phyloP scores from a whole-genome alignment of 2,113 vertebrate species.

The Lanius collurio region DNA sequence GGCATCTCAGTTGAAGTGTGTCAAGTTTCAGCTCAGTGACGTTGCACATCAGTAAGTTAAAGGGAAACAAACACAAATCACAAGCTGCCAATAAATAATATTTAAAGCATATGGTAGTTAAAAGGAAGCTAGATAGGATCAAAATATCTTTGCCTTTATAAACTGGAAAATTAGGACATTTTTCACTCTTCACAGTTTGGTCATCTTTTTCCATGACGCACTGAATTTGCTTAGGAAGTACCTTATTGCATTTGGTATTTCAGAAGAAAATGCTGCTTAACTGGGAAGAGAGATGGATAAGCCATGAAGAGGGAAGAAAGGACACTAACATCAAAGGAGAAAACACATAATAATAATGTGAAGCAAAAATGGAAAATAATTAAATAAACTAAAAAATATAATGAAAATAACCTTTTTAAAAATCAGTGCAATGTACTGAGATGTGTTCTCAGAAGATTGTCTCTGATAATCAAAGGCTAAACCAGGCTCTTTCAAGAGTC shows the following conservation, averaged over 20 bases:
- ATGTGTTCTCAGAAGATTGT: background rate
- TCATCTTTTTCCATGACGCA: background rate
- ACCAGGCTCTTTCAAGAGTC: background rate
- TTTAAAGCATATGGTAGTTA: background rate
- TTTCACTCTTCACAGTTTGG: background rate
- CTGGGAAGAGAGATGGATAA: background rate
- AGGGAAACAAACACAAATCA: background rate
- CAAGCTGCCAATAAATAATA: background rate
- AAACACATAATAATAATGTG: background rate
- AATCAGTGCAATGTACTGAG: background rate
- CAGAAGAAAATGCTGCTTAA: background rate
- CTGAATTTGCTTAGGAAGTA: background rate
- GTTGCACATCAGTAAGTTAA: background rate
- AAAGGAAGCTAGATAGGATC: background rate
- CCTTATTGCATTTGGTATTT: background rate
- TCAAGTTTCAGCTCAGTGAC: background rate
- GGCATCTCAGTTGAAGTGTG: background rate
- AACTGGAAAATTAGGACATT: background rate
- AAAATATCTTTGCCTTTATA: background rate
- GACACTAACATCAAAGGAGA: background rate
- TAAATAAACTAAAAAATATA: background rate
- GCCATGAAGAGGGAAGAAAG: background rate
- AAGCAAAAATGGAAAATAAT: background rate
- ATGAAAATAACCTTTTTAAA: background rate
- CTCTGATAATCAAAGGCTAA: background rate